Evolutionary conservation across 2,797 vertebrate species (phyloP).

Genomic region (Takifugu rubripes): DNA sequence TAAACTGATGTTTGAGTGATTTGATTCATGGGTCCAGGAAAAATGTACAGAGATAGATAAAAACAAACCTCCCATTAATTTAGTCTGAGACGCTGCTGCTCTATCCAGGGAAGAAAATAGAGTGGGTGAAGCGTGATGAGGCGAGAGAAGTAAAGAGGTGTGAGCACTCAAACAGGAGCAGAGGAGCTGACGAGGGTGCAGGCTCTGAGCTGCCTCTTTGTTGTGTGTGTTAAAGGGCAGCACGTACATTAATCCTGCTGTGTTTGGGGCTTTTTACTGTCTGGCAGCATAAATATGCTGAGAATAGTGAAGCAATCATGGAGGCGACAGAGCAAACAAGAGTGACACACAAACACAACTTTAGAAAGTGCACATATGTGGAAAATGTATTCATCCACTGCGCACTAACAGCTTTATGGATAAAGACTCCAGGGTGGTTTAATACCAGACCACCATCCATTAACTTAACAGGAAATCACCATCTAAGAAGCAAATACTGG

Average conservation of each 20-base stretch:
- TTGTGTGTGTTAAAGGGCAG: slow-evolving; percentile 28
- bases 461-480: too few species aligned
- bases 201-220: slow-evolving; percentile 12
- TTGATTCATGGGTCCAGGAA: slow-evolving; percentile 11
- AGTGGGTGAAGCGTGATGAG: slow-evolving; percentile 27
- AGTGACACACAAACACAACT: slow-evolving; percentile 6
- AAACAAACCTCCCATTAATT: slow-evolving; percentile 23
- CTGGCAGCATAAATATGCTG: slow-evolving; percentile 44
- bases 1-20: slow-evolving; percentile 6
- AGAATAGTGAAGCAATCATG: slow-evolving; percentile 13
- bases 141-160: not conserved
- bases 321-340: not conserved
- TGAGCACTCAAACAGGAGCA: slow-evolving; percentile 5
- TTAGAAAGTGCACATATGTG: slow-evolving; percentile 21
- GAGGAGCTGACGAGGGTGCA: slow-evolving; percentile 1
- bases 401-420: too few species aligned
- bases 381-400: not conserved
- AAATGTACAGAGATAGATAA: slow-evolving; percentile 12
- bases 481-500: too few species aligned
- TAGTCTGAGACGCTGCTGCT: slow-evolving; percentile 24
- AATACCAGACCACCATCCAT: too few species aligned
- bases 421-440: too few species aligned
- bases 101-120: slow-evolving; percentile 28
- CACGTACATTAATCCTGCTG: slow-evolving; percentile 42
- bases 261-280: slow-evolving; percentile 46